Base-by-base conservation (phyloP, 2,888 invertebrate genomes). In the Teleiodes luculella region DNA sequence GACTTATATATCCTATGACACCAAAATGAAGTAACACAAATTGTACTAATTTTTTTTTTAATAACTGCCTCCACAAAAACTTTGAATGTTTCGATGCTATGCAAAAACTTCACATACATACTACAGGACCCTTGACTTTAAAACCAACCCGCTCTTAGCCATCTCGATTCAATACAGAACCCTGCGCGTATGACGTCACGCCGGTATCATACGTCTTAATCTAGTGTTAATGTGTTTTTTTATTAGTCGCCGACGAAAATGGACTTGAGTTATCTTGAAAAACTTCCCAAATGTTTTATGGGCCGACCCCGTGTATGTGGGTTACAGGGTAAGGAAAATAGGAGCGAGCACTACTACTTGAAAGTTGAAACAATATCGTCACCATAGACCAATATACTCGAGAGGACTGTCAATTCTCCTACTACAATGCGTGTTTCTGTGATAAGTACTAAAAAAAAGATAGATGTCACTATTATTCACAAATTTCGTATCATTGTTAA, bases 191-290 rank as follows among this genome's bases (percentile, higher is more conserved):
- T 72, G 71, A 70, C 74, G 72, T 73, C 72, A 72, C 59, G 6
- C 47, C 18, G 52, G 55, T 73, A 73, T 73, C 73, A 67, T 68
- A 68, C 67, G 59, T 72, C 73, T 74, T 70, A 75, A 74, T 75
- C 74, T 66, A 49, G 57, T 57, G 69, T 70, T 72, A 72, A 67
- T 62, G 57, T 46, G 60, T 64, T 61, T 66, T 74, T 73, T 75
- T 73, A 72, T 69, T 66, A 68, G 62, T 50, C 57, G 62, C 11
- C 3, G 13, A n/a, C 61, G 59, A 68, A 67, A 68, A 72, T 70
- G 73, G 67, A 63, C 64, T 53, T 49, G 54, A 65, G 63, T 67
- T 72, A 70, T 72, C 72, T 68, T 59, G 61, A 62, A 67, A 59
- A 60, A 65, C 58, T 62, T 65, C 63, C 39, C 52, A 63, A 59